Conservation (phyloP, 2,797 vertebrate genomes). For the Thamnophis elegans region DNA sequence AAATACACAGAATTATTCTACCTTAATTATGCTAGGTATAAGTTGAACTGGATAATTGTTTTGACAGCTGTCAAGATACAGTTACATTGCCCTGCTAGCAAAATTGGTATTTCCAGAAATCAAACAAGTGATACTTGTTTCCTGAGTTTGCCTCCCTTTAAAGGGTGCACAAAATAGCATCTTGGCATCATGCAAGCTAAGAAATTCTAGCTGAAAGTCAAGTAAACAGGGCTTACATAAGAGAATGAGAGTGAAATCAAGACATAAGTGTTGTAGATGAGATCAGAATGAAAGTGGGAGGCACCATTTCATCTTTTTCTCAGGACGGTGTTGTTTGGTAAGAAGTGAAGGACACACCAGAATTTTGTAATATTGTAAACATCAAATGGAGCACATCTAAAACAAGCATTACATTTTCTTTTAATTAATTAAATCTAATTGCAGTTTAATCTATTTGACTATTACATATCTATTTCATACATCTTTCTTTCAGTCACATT, state of each 20-base stretch:
- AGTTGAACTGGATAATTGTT: neutral
- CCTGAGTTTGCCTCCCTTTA: neutral
- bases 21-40: neutral
- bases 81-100: neutral
- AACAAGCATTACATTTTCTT: neutral
- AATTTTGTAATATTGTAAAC: neutral
- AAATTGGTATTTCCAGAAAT: neutral
- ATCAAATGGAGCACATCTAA: neutral
- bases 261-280: neutral
- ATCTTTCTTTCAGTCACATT: neutral
- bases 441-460: neutral
- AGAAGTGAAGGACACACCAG: neutral
- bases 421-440: neutral
- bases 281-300: neutral
- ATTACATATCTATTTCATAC: neutral
- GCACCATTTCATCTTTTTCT: neutral
- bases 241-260: neutral
- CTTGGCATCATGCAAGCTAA: neutral
- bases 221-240: neutral
- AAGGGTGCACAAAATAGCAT: neutral
- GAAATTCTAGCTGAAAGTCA: neutral
- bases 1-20: neutral
- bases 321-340: neutral
- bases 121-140: neutral
- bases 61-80: neutral